A percentile compares a stretch with the other conserved stretches of the same genome.
Conservation (phyloP, 2,888 invertebrate species). For the Torymus aiolomorphi region DNA sequence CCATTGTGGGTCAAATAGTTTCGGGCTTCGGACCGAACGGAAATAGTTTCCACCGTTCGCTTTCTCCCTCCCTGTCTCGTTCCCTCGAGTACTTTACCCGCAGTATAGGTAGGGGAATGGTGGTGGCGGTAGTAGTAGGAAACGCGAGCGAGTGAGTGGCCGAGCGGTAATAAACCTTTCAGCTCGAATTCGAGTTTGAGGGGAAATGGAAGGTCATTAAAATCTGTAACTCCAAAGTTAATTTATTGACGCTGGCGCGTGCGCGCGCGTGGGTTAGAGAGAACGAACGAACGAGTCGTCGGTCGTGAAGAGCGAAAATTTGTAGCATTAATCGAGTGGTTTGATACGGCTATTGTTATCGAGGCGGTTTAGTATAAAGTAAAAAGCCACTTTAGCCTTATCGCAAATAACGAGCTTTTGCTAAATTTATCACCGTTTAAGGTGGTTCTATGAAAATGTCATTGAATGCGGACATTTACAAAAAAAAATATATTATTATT, state of each 20-base stretch:
- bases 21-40: slow-evolving; percentile 31
- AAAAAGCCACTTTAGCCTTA: no score
- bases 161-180: slow-evolving; percentile 48
- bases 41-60: slow-evolving; percentile 43
- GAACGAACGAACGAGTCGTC: background rate
- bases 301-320: slow-evolving; percentile 6
- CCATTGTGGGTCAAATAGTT: slow-evolving; percentile 52
- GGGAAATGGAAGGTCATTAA: slow-evolving; percentile 49
- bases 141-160: slow-evolving; percentile 18
- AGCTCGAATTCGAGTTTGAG: slow-evolving; percentile 32
- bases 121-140: background rate
- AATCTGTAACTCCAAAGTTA: slow-evolving; percentile 42
- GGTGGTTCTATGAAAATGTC: no score
- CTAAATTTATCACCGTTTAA: no score
- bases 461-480: no score
- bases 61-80: background rate
- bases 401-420: no score
- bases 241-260: slow-evolving; percentile 39
- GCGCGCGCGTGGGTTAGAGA: background rate
- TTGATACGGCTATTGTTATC: slow-evolving; percentile 8
- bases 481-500: no score
- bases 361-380: no score
- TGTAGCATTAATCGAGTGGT: slow-evolving; percentile 3
- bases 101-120: background rate
- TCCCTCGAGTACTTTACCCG: slow-evolving; percentile 28